These are phyloP conservation scores for Trissolcus basalis DNA, from an alignment of 1,140 invertebrate genomes.

Conservation along the genomic window DNA sequence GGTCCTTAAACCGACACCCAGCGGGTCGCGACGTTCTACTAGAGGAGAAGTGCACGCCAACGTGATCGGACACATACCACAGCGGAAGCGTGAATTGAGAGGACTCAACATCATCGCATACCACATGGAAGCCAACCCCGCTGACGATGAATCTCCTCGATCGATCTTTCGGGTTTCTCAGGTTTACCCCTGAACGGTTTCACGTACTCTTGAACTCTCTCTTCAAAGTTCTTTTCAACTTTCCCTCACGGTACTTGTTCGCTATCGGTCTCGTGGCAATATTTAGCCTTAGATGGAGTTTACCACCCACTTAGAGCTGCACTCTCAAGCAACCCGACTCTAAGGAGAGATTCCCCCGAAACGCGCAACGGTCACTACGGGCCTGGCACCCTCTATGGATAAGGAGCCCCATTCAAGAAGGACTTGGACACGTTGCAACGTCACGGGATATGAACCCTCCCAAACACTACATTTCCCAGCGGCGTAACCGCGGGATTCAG, in stretches of 20 bases:
- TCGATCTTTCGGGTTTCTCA: slow-evolving; percentile 79
- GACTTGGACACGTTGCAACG: slow-evolving; percentile 78
- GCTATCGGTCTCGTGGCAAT: slow-evolving; percentile 88
- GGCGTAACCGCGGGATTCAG: slow-evolving; percentile 75
- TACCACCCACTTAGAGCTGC: slow-evolving; percentile 89
- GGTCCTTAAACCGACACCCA: slow-evolving; percentile 58
- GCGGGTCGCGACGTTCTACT: slow-evolving; percentile 76
- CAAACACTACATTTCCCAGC: slow-evolving; percentile 82
- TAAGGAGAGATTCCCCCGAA: slow-evolving; percentile 79
- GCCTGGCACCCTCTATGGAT: slow-evolving; percentile 75
- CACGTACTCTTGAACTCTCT: slow-evolving; percentile 92
- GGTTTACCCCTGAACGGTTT: slow-evolving; percentile 86
- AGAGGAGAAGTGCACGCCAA: slow-evolving; percentile 76
- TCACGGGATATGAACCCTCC: slow-evolving; percentile 76
- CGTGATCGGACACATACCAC: slow-evolving; percentile 63
- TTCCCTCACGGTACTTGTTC: slow-evolving; percentile 94
- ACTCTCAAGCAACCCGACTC: slow-evolving; percentile 91
- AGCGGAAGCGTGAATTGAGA: slow-evolving; percentile 60
- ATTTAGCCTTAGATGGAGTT: slow-evolving; percentile 93
- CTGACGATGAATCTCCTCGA: slow-evolving; percentile 77
- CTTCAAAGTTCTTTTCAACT: slow-evolving; percentile 92
- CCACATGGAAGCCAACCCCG: slow-evolving; percentile 60
- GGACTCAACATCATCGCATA: slow-evolving; percentile 58
- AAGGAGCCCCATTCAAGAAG: slow-evolving; percentile 82
- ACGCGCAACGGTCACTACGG: slow-evolving; percentile 65